Evolutionary conservation across 35 echinoderm and acorn worm species (phyloP).

Genomic region (Anneissia japonica): DNA sequence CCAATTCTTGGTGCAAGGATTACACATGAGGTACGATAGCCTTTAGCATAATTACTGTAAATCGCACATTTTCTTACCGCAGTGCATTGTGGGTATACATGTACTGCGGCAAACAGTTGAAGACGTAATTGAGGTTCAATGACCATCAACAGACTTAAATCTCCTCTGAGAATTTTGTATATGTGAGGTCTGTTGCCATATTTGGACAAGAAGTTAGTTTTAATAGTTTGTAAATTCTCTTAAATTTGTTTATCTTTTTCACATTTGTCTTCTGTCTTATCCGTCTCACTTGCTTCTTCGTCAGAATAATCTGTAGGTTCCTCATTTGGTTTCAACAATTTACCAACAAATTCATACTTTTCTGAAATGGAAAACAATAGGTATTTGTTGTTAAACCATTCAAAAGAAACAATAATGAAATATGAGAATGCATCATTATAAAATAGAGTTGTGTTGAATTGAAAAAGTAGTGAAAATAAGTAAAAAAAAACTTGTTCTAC

Average conservation of each 20-base stretch:
- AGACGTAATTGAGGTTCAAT: background rate
- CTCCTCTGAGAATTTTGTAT: background rate
- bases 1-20: no score
- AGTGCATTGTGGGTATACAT: background rate
- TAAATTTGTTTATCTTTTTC: background rate
- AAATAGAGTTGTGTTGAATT: no score
- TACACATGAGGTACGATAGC: background rate
- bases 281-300: conserved; percentile 65
- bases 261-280: conserved; percentile 73
- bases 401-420: no score
- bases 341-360: conserved; percentile 96
- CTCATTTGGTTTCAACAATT: conserved; percentile 83
- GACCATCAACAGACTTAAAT: background rate
- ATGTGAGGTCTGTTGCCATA: background rate
- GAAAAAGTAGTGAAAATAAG: no score
- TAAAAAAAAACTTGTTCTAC: no score
- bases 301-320: conserved; percentile 98
- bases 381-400: no score
- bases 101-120: background rate
- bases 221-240: background rate
- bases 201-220: no score
- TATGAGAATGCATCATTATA: no score
- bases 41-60: background rate
- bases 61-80: background rate
- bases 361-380: conserved; percentile 43